These are phyloP conservation scores for Panthera uncia DNA, from an alignment of 2,113 vertebrate species.

Conservation along the genomic window DNA sequence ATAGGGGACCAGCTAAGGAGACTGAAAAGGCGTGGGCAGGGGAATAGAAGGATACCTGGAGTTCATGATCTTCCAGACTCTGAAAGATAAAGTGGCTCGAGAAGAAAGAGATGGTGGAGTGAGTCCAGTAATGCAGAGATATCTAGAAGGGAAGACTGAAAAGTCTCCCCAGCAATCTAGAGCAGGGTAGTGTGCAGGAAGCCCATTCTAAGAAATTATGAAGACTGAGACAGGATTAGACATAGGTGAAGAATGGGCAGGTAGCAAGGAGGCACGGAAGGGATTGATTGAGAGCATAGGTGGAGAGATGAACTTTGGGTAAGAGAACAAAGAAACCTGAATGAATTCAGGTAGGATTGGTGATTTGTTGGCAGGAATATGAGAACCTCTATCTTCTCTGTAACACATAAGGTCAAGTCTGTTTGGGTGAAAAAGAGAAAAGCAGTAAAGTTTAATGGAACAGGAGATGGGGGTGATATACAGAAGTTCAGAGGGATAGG, in stretches of 20 bases:
- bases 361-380: not conserved
- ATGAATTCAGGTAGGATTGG: not conserved
- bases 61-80: not conserved
- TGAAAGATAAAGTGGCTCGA: not conserved
- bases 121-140: not conserved
- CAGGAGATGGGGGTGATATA: not conserved
- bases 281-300: not conserved
- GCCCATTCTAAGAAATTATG: not conserved
- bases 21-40: not conserved
- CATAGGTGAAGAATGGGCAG: not conserved
- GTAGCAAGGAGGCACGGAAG: not conserved
- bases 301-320: not conserved
- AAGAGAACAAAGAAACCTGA: constrained; percentile 15
- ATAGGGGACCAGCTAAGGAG: not conserved
- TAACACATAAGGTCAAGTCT: not conserved
- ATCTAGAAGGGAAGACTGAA: not conserved
- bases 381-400: not conserved
- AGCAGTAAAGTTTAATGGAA: not conserved
- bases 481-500: not conserved
- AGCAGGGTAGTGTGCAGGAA: not conserved
- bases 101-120: not conserved
- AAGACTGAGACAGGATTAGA: not conserved
- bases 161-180: not conserved
- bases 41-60: not conserved
- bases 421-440: not conserved